Percentiles rank a stretch among this genome's conserved stretches.
phyloP scores from a whole-genome alignment of 2,797 vertebrate genomes.

The Thunnus albacares region DNA sequence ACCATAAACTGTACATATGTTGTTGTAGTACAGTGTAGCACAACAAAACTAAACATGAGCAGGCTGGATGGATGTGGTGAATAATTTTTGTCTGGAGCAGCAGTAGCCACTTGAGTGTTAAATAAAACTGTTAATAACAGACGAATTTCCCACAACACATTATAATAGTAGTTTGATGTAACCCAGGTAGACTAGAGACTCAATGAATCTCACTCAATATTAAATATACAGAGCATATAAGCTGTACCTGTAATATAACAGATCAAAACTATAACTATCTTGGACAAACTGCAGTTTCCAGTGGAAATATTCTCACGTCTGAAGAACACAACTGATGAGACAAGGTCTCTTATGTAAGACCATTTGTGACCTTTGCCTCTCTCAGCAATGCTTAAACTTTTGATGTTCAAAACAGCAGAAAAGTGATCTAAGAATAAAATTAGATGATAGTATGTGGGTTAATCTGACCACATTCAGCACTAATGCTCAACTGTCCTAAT shows the following conservation, averaged over 20 bases:
- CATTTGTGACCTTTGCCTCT: not conserved
- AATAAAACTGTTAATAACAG: not conserved
- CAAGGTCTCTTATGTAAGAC: conserved; percentile 1
- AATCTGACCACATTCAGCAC: not conserved
- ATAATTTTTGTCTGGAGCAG: not conserved
- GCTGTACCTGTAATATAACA: not conserved
- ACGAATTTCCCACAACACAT: not conserved
- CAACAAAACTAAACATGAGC: conserved; percentile 5
- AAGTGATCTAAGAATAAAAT: not conserved
- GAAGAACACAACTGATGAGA: not conserved
- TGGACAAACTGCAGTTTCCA: conserved; percentile 5
- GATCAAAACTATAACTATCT: conserved; percentile 1
- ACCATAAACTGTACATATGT: not conserved
- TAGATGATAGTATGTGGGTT: not conserved
- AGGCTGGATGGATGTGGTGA: not conserved
- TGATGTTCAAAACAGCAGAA: not conserved
- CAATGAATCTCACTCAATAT: not conserved
- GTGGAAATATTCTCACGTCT: not conserved
- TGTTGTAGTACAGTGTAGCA: not conserved
- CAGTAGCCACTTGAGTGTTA: not conserved
- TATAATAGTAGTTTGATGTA: not conserved
- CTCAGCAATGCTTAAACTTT: not conserved
- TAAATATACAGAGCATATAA: not conserved
- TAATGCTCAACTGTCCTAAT: conserved; percentile 3
- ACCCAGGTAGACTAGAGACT: not conserved